phyloP scores from a whole-genome alignment of 2,113 vertebrate species.

The Capreolus pygargus region DNA sequence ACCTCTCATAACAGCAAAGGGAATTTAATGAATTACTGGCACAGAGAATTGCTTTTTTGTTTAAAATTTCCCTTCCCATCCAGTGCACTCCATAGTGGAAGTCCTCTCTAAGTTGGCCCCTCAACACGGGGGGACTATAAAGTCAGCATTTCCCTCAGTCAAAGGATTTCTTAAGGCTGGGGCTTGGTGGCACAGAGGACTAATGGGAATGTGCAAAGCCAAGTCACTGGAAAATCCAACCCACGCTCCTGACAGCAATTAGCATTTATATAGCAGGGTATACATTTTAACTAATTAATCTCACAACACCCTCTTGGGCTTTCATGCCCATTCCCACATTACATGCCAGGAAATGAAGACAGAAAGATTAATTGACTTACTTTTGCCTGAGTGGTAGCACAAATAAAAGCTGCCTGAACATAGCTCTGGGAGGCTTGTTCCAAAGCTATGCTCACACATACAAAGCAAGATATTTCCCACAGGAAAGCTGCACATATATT shows the following conservation, averaged over 20 bases:
- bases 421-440: slow-evolving; percentile 34
- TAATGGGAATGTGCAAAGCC: slow-evolving; percentile 57
- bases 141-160: slow-evolving; percentile 33
- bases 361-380: slow-evolving; percentile 74
- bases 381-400: slow-evolving; percentile 61
- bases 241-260: slow-evolving; percentile 75
- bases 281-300: slow-evolving; percentile 79
- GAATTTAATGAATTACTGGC: slow-evolving; percentile 50
- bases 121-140: neutral
- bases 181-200: slow-evolving; percentile 35
- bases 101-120: slow-evolving; percentile 5
- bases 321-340: slow-evolving; percentile 76
- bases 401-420: slow-evolving; percentile 62
- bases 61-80: neutral
- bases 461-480: slow-evolving; percentile 52
- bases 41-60: slow-evolving; percentile 50
- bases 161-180: slow-evolving; percentile 46
- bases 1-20: slow-evolving; percentile 40
- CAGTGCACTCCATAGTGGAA: slow-evolving; percentile 8
- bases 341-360: slow-evolving; percentile 71
- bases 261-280: slow-evolving; percentile 77
- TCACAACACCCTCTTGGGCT: slow-evolving; percentile 66
- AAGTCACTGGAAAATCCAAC: slow-evolving; percentile 72
- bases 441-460: slow-evolving; percentile 23
- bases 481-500: slow-evolving; percentile 53